phyloP scores from a whole-genome alignment of 2,888 invertebrate genomes.

The Lypha dubia region DNA sequence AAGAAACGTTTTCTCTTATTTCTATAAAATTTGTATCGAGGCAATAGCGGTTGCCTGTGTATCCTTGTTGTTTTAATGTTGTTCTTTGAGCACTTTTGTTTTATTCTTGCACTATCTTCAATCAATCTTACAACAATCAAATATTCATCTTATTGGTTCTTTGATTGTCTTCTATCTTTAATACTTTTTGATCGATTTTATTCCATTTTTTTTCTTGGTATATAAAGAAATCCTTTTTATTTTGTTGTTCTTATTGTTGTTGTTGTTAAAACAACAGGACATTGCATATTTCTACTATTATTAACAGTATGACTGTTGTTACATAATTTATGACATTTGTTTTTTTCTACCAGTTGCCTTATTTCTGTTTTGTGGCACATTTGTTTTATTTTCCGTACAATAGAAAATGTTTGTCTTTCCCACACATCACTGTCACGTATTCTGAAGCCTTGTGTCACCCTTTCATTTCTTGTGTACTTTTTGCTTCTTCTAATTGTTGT shows the following conservation, averaged over 20 bases:
- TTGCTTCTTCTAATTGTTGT: conserved; percentile 9
- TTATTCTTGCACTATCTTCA: background rate
- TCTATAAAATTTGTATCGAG: too few relatives aligned
- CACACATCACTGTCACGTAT: conserved; percentile 61
- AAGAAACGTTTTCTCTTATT: too few relatives aligned
- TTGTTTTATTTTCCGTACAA: background rate
- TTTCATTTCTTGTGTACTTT: conserved; percentile 51
- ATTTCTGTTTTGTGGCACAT: conserved; percentile 33
- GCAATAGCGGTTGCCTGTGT: too few relatives aligned
- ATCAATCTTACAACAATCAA: conserved; percentile 2
- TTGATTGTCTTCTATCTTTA: conserved; percentile 5
- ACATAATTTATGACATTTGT: conserved; percentile 69
- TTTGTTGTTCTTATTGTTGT: too few relatives aligned
- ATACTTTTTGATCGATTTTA: conserved; percentile 46
- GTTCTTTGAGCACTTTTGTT: too few relatives aligned
- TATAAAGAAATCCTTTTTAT: conserved; percentile 5
- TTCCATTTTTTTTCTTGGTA: background rate
- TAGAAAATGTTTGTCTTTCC: conserved; percentile 66
- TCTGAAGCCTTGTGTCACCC: conserved; percentile 51
- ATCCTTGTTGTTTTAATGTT: too few relatives aligned
- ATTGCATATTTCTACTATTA: conserved; percentile 53
- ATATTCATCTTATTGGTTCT: background rate
- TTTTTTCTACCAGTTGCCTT: conserved; percentile 39
- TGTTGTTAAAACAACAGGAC: conserved; percentile 62
- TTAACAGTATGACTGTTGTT: conserved; percentile 55